Conservation (phyloP, 1,140 invertebrate species). For the Rhyacophila brunnea region DNA sequence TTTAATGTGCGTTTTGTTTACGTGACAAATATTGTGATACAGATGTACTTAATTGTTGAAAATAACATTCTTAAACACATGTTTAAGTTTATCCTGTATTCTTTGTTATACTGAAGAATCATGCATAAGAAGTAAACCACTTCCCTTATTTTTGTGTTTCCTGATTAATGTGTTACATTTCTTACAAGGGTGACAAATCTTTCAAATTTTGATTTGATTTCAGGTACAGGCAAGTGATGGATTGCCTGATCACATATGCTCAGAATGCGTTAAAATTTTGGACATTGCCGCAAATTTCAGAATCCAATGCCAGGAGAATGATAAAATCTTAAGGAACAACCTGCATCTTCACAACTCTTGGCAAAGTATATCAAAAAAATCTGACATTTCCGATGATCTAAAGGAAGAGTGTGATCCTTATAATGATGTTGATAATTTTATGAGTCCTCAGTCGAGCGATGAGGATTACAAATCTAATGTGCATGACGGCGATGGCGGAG, state of each 20-base stretch:
- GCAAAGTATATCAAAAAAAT: neutral
- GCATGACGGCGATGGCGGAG: constrained; percentile 2
- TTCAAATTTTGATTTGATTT: neutral
- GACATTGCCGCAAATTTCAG: constrained; percentile 11
- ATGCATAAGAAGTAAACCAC: too few species aligned
- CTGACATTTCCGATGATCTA: neutral
- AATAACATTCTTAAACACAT: too few species aligned
- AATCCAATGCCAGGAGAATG: constrained; percentile 10
- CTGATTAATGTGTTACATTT: too few species aligned
- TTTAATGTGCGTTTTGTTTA: too few species aligned
- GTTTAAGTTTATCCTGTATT: too few species aligned
- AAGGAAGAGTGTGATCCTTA: constrained; percentile 17
- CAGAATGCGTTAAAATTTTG: constrained; percentile 8
- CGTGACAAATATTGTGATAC: too few species aligned
- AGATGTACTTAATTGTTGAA: too few species aligned
- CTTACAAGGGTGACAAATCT: too few species aligned
- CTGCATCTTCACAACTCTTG: neutral
- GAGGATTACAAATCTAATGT: constrained; percentile 2
- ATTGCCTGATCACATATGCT: constrained; percentile 16
- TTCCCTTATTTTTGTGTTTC: too few species aligned
- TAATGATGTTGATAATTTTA: constrained; percentile 5
- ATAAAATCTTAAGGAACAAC: constrained; percentile 9
- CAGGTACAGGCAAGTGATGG: constrained; percentile 18
- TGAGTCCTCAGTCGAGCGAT: constrained; percentile 4
- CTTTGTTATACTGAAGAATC: too few species aligned